Percentiles rank a stretch among this genome's conserved stretches.
Conservation (phyloP, 2,113 vertebrate species). For the Alligator mississippiensis region DNA sequence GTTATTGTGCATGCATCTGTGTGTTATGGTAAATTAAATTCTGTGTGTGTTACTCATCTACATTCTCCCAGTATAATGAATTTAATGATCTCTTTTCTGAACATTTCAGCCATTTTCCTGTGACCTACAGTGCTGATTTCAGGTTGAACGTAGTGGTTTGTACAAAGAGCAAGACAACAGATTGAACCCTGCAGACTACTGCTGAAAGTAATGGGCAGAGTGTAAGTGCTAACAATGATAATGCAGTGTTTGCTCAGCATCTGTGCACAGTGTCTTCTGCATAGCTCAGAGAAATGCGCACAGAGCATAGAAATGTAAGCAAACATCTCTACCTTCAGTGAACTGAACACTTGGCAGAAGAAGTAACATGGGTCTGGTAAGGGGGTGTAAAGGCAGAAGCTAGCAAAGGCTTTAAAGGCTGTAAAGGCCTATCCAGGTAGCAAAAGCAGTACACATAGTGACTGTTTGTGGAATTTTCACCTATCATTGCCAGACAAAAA, state of each 20-base stretch:
- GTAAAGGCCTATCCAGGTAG: background rate
- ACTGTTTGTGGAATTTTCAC: background rate
- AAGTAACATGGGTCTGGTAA: background rate
- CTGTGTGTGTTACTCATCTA: background rate
- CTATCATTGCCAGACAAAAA: background rate
- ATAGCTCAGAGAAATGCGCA: rapidly evolving
- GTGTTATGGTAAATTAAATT: background rate
- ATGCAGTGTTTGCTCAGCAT: background rate
- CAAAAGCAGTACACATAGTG: background rate
- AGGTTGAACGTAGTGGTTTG: background rate
- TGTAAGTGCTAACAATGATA: background rate
- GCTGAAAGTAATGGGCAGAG: background rate
- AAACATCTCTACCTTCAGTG: background rate
- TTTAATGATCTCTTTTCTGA: background rate
- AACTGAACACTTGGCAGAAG: background rate
- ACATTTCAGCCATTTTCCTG: background rate
- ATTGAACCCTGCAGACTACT: background rate
- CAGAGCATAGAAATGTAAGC: background rate
- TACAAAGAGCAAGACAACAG: background rate
- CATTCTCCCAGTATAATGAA: background rate
- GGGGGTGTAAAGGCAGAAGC: background rate
- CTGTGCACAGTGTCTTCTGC: background rate
- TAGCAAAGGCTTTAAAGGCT: background rate
- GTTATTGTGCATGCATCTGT: background rate
- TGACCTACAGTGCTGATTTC: background rate